Percentiles rank a stretch among this genome's conserved stretches.
Conservation (phyloP, 2,797 vertebrate genomes). For the Xenopus petersii region DNA sequence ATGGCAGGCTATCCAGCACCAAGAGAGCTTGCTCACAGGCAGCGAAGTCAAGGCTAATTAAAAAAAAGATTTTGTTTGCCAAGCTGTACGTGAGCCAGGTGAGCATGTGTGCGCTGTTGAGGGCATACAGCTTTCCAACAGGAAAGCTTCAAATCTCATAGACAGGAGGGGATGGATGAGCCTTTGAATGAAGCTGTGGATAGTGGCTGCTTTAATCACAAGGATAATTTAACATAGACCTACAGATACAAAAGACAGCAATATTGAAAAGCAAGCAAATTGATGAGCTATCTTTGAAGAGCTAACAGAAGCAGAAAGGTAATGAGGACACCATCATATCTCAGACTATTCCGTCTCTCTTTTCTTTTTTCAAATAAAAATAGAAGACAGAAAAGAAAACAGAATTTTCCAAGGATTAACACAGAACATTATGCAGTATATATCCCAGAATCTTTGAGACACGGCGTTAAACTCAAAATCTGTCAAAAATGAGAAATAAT, state of each 20-base stretch:
- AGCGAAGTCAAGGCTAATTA: conserved; percentile 33
- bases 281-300: background rate
- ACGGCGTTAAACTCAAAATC: too few species aligned
- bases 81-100: conserved; percentile 28
- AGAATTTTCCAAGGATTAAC: background rate
- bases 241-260: background rate
- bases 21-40: conserved; percentile 15
- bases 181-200: conserved; percentile 10
- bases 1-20: conserved; percentile 8
- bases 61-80: conserved; percentile 23
- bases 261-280: background rate
- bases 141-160: conserved; percentile 11
- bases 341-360: too few species aligned
- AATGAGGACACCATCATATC: background rate
- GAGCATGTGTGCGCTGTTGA: conserved; percentile 38
- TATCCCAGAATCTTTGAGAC: too few species aligned
- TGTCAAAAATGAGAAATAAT: too few species aligned
- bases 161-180: conserved; percentile 3
- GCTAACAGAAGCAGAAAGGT: background rate
- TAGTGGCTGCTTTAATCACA: conserved; percentile 18
- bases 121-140: conserved; percentile 19
- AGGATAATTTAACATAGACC: conserved; percentile 10
- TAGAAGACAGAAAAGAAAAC: background rate
- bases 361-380: too few species aligned
- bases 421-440: background rate